Percentiles rank a stretch among this genome's conserved stretches.
phyloP scores from a whole-genome alignment of 2,113 vertebrate genomes.

The Syngnathus typhle region DNA sequence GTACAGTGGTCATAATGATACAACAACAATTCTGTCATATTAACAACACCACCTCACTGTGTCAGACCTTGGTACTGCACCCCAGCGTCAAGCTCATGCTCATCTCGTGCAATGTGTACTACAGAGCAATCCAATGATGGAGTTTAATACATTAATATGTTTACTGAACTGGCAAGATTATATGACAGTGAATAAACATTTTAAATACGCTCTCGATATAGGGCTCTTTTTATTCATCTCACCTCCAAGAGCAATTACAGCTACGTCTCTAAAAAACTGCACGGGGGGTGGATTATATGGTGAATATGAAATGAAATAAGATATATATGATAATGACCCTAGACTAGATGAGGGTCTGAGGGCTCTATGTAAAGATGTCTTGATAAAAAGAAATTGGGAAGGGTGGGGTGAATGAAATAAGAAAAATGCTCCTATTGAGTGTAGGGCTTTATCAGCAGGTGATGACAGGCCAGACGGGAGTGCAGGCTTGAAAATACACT shows the following conservation, averaged over 20 bases:
- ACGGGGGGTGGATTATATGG: too few species aligned
- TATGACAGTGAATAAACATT: background rate
- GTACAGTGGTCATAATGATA: background rate
- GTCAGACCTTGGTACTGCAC: conserved; percentile 45
- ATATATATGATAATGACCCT: background rate
- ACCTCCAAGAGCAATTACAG: too few species aligned
- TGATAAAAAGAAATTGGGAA: background rate
- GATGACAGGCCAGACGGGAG: conserved; percentile 37
- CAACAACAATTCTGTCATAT: background rate
- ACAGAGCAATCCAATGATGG: background rate
- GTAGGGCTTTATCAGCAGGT: conserved; percentile 29
- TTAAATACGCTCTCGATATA: too few species aligned
- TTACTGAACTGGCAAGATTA: background rate
- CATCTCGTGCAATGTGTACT: too few species aligned
- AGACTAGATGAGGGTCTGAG: background rate
- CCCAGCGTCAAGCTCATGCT: background rate
- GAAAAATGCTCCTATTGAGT: conserved; percentile 23
- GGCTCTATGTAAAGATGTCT: conserved; percentile 4
- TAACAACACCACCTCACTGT: conserved; percentile 50
- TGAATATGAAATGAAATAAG: too few species aligned
- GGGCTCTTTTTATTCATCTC: too few species aligned
- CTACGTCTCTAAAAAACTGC: too few species aligned
- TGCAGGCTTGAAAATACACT: conserved; percentile 5
- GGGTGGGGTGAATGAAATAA: conserved; percentile 39
- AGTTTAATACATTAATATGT: background rate